These are phyloP conservation scores for Penaeus vannamei DNA, from an alignment of 1,140 invertebrate species.

Conservation along the genomic window DNA sequence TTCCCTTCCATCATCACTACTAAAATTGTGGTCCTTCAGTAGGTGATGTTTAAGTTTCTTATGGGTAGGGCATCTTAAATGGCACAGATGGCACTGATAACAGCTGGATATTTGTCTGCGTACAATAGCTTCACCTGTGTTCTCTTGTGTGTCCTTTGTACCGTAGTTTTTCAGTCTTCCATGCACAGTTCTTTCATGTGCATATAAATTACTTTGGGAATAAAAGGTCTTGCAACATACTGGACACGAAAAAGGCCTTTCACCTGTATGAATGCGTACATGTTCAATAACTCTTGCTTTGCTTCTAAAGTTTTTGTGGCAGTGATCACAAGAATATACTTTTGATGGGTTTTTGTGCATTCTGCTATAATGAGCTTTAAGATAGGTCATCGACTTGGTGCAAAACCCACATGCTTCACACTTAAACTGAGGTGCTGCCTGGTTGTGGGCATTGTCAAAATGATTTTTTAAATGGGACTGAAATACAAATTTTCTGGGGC, in stretches of 20 bases:
- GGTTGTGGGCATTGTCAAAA: constrained; percentile 33
- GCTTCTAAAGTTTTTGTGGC: constrained; percentile 6
- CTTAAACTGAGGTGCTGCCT: background rate
- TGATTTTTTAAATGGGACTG: constrained; percentile 39
- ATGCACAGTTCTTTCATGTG: constrained; percentile 39
- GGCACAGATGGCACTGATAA: constrained; percentile 25
- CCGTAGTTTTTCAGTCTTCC: background rate
- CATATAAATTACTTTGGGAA: constrained; percentile 31
- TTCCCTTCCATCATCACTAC: background rate
- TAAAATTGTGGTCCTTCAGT: background rate
- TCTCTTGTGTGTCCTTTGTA: constrained; percentile 7
- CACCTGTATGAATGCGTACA: background rate
- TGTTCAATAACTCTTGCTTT: constrained; percentile 29
- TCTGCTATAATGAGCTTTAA: constrained; percentile 22
- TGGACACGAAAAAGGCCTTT: constrained; percentile 9
- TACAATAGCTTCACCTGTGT: background rate
- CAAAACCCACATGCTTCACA: constrained; percentile 49
- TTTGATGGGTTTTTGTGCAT: constrained; percentile 11
- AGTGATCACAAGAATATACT: constrained; percentile 26
- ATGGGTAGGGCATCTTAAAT: background rate
- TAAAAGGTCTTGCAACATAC: constrained; percentile 20
- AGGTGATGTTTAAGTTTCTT: constrained; percentile 25
- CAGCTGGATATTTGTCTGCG: background rate
- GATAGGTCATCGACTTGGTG: constrained; percentile 27
- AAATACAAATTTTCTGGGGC: constrained; percentile 40